Base-by-base conservation (phyloP, 2,113 vertebrate species). In the Corythornis cristatus region DNA sequence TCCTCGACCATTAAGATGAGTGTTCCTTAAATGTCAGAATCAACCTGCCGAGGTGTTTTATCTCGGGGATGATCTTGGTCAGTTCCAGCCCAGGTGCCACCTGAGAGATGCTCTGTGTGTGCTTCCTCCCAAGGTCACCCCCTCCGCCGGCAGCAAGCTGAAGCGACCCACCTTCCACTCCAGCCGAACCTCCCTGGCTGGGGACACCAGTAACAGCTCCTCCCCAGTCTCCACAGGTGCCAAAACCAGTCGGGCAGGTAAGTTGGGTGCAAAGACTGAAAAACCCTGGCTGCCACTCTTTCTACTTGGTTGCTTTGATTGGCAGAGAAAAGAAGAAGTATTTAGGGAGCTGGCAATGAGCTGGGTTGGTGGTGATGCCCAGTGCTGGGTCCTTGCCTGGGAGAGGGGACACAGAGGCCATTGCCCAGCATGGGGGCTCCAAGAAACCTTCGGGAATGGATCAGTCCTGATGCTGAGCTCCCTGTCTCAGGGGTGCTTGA, bases 111-210 rank as follows among this genome's bases (percentile, higher is more conserved):
- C 17, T 58, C 51, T 53, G 4, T 26, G 33, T 94, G 15, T 70
- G 82, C 88, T 97, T 96, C 94, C 85, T 86, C 97, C 97, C 25
- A 92, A 99, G 99, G 98, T 98, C 54, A 96, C 98, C 5, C 98
- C 99, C 13, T 88, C 98, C 3, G 79, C 98, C 0, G 97, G 98
- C 61, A 99, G 99, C 97, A 99, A 99, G 91, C 97, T 99, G 89
- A 99, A 99, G 95, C 97, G 99, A 72, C 98, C 99, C 11, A 98
- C 99, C 54, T 99, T 99, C 96, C 99, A 99, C 98, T 99, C 99
- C 35, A 99, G 99, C 89, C 96, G 99, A 25, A 99, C 99, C 17
- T 99, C 99, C 1, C 97, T 99, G 87, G 98, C 98, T 11, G 99
- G 99, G 37, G 99, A 99, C 92, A 99, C 99, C 88, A 99, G 99